Conservation (phyloP, 2,113 vertebrate species). For the Murina feae region DNA sequence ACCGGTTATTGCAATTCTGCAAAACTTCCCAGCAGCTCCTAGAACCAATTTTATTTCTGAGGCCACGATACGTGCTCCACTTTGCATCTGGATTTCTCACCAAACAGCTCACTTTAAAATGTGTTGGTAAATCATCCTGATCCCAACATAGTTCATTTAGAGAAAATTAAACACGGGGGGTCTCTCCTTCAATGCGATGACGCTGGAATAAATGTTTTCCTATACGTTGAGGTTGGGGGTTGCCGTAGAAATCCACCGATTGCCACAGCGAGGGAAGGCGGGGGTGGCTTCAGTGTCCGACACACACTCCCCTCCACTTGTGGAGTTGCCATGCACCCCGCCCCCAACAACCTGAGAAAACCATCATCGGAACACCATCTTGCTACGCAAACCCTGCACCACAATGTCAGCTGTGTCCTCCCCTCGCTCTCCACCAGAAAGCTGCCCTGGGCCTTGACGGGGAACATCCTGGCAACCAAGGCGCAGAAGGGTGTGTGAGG, state of each 20-base stretch:
- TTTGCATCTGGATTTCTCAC: not conserved
- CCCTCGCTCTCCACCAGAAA: not conserved
- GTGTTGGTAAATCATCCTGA: not conserved
- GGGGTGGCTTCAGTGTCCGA: not conserved
- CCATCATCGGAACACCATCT: not conserved
- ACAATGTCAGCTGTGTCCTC: not conserved
- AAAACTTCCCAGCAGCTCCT: not conserved
- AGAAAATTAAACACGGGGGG: not conserved
- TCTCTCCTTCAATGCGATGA: not conserved
- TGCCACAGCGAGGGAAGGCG: no score
- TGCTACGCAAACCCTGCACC: fast-evolving
- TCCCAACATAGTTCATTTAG: not conserved
- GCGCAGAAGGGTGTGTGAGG: not conserved
- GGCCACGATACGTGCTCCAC: not conserved
- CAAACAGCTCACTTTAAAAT: not conserved
- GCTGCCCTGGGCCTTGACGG: not conserved
- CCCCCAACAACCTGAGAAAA: not conserved
- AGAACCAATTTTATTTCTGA: not conserved
- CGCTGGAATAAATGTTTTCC: not conserved
- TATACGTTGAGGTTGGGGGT: not conserved
- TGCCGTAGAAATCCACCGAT: not conserved
- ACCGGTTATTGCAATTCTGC: not conserved
- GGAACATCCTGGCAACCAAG: not conserved
- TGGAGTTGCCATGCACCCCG: not conserved
- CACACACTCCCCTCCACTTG: not conserved